A percentile compares a stretch with the other conserved stretches of the same genome.
Evolutionary conservation across 2,113 vertebrate genomes (phyloP).

Genomic region (Sebastes schlegelii): DNA sequence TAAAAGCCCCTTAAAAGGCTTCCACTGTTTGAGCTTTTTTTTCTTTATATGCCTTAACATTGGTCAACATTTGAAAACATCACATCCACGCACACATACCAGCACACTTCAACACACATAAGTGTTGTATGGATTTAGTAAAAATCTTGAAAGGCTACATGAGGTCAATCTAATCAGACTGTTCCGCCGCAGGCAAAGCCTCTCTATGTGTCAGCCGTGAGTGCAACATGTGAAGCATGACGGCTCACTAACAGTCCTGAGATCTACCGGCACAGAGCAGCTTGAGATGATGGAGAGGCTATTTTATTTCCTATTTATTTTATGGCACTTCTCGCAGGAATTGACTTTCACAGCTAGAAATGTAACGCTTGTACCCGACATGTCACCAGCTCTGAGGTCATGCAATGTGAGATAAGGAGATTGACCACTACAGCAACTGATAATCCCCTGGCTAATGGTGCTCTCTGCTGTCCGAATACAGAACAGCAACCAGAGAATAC

Average conservation of each 20-base stretch:
- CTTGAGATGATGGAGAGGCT: constrained; percentile 28
- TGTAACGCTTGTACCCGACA: neutral
- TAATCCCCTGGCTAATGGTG: constrained; percentile 1
- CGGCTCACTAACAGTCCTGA: constrained; percentile 11
- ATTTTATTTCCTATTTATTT: constrained; percentile 27
- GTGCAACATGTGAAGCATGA: constrained; percentile 12
- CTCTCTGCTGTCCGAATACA: constrained; percentile 61
- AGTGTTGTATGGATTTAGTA: constrained; percentile 3
- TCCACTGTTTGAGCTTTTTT: too few relatives aligned
- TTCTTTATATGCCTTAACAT: neutral
- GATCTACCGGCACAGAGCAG: constrained; percentile 15
- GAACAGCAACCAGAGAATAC: neutral
- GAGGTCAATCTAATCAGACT: neutral
- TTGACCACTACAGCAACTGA: neutral
- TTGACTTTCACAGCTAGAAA: neutral
- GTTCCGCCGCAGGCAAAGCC: neutral
- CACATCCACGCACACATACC: neutral
- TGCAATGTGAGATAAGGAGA: neutral
- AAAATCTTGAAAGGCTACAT: neutral
- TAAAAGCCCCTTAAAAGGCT: neutral
- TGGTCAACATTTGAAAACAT: neutral
- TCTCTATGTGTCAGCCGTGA: neutral
- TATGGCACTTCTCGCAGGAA: neutral
- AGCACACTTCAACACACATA: neutral
- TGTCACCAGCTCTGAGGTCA: constrained; percentile 8